phyloP scores from a whole-genome alignment of 2,888 invertebrate genomes.

The Agrotis segetum region DNA sequence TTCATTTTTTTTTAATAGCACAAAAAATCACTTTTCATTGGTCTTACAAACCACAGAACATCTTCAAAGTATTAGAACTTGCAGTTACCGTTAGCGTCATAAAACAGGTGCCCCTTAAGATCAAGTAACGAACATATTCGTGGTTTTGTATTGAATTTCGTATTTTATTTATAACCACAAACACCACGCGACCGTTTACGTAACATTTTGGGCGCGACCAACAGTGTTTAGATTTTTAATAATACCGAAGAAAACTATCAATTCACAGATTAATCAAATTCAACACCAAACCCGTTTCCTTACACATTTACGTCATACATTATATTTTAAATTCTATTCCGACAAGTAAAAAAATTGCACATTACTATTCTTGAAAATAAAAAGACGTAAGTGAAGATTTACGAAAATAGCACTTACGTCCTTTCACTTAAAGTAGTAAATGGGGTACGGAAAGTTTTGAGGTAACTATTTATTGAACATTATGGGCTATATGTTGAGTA shows the following conservation, averaged over 20 bases:
- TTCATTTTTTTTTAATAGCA: too few relatives aligned
- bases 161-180: too few relatives aligned
- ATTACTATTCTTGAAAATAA: constrained; percentile 7
- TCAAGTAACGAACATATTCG: too few relatives aligned
- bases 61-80: too few relatives aligned
- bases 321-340: constrained; percentile 29
- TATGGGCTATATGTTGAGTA: constrained; percentile 69
- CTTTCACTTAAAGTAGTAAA: constrained; percentile 29
- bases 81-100: too few relatives aligned
- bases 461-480: constrained; percentile 80
- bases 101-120: too few relatives aligned
- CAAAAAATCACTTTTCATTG: too few relatives aligned
- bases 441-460: constrained; percentile 55
- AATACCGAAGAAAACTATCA: background rate
- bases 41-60: too few relatives aligned
- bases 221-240: too few relatives aligned
- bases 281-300: constrained; percentile 10
- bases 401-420: background rate
- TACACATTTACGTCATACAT: constrained; percentile 16
- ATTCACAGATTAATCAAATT: constrained; percentile 46
- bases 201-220: too few relatives aligned
- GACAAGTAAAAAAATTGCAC: constrained; percentile 28
- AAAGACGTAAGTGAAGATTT: constrained; percentile 13
- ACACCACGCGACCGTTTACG: too few relatives aligned
- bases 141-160: too few relatives aligned